Conservation (phyloP, 2,888 invertebrate species). For the Agrotis clavis region DNA sequence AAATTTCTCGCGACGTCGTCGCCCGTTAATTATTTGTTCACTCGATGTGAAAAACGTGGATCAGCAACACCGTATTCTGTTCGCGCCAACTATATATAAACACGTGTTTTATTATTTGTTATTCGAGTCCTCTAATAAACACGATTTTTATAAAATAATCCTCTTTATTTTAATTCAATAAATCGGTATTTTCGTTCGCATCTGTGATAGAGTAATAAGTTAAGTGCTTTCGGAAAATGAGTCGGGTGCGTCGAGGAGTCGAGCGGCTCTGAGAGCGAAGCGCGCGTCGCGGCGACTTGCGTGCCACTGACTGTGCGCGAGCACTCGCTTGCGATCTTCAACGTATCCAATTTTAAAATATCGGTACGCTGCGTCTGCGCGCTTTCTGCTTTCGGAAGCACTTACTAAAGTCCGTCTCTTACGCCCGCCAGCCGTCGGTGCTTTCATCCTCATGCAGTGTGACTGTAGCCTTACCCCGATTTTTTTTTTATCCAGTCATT, state of each 20-base stretch:
- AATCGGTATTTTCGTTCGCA: constrained; percentile 71
- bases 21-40: constrained; percentile 85
- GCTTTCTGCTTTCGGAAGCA: constrained; percentile 74
- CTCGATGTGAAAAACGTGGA: constrained; percentile 87
- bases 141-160: constrained; percentile 68
- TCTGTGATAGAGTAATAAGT: constrained; percentile 56
- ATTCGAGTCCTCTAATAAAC: constrained; percentile 69
- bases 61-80: constrained; percentile 80
- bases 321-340: constrained; percentile 78
- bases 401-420: constrained; percentile 45
- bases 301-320: constrained; percentile 87
- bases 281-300: constrained; percentile 87
- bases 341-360: constrained; percentile 87
- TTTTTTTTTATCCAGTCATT: no score
- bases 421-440: constrained; percentile 16
- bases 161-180: constrained; percentile 73
- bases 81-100: constrained; percentile 86
- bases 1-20: constrained; percentile 83
- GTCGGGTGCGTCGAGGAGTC: constrained; percentile 77
- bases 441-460: constrained; percentile 47
- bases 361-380: constrained; percentile 74
- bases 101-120: constrained; percentile 83
- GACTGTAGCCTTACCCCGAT: constrained; percentile 53
- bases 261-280: constrained; percentile 81
- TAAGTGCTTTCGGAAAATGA: constrained; percentile 79